phyloP scores from a whole-genome alignment of 23 tunicate species.

The Halocynthia aurantium region DNA sequence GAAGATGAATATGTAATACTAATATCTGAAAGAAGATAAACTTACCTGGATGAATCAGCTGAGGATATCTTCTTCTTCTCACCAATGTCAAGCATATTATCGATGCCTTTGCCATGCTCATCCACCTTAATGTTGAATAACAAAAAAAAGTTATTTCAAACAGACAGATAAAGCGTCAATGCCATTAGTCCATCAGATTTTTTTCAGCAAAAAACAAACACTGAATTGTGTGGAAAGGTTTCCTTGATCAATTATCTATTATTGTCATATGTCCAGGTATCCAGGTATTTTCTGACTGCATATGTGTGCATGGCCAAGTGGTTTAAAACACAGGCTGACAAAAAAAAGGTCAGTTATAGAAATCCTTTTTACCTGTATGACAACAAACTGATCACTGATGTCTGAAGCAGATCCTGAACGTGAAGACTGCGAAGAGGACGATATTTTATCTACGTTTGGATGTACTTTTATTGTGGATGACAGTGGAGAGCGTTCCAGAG shows the following conservation, averaged over 20 bases:
- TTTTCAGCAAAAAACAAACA: no score
- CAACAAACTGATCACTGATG: constrained; percentile 21
- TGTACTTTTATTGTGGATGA: not conserved
- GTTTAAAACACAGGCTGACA: not conserved
- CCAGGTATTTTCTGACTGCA: not conserved
- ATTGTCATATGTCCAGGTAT: no score
- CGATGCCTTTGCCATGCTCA: constrained; percentile 7
- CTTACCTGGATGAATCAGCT: not conserved
- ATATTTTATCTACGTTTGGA: not conserved
- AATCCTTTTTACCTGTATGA: constrained; percentile 3
- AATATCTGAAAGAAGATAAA: not conserved
- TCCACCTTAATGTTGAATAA: not conserved
- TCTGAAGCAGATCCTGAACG: constrained; percentile 6
- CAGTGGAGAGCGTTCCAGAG: constrained; percentile 11
- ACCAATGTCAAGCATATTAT: not conserved
- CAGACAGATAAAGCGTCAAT: no score
- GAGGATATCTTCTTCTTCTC: not conserved
- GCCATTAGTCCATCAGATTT: no score
- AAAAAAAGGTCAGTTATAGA: no score
- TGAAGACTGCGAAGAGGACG: not conserved
- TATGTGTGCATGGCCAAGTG: not conserved
- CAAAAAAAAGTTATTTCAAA: no score
- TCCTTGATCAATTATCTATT: no score
- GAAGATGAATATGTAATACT: not conserved
- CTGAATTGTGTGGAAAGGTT: no score